phyloP scores from a whole-genome alignment of 2,113 vertebrate species.

The Kryptolebias marmoratus region DNA sequence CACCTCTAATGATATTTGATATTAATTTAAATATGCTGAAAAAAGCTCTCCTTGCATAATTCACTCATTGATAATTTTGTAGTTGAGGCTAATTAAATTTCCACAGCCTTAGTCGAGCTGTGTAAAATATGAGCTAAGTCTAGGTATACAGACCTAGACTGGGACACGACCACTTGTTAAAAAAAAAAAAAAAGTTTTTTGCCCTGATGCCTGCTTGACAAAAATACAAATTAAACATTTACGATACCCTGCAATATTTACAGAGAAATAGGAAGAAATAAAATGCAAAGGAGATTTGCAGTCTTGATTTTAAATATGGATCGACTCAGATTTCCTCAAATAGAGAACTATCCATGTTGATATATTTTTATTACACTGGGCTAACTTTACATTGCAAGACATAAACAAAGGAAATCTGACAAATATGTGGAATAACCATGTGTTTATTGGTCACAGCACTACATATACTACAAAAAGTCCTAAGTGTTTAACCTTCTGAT shows the following conservation, averaged over 20 bases:
- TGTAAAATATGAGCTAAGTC: constrained; percentile 38
- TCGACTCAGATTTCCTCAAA: no score
- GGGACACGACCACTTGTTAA: not conserved
- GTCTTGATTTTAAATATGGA: no score
- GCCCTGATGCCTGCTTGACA: not conserved
- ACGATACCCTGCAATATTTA: no score
- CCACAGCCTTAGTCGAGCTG: constrained; percentile 4
- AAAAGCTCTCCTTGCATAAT: constrained; percentile 62
- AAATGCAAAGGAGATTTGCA: not conserved
- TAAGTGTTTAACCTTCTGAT: no score
- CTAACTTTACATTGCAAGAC: no score
- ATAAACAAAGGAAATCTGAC: no score
- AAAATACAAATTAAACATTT: not conserved
- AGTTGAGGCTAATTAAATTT: constrained; percentile 61
- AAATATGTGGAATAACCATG: no score
- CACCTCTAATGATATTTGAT: constrained; percentile 70
- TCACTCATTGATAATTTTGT: constrained; percentile 59
- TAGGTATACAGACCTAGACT: not conserved
- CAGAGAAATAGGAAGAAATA: no score
- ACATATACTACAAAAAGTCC: no score
- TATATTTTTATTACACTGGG: no score
- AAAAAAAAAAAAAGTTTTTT: not conserved
- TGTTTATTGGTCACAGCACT: no score
- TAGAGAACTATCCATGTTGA: no score
- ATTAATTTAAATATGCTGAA: constrained; percentile 66